Base-by-base conservation (phyloP, 2,888 invertebrate genomes). In the Volucella inflata region DNA sequence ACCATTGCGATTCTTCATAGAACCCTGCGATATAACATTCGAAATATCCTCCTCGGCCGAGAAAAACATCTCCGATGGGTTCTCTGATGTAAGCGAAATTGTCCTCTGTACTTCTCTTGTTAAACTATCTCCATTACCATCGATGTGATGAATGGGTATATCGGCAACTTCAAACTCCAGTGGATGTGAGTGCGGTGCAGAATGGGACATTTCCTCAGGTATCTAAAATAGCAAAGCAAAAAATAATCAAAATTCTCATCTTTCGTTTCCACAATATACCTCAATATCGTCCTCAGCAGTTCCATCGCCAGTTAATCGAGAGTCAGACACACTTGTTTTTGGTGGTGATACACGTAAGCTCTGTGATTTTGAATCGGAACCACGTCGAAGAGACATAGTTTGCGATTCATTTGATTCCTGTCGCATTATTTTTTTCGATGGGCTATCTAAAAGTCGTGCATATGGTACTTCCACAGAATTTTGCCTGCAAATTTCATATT, bases 51-150 rank as follows among this genome's bases (percentile, higher is more conserved):
- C 98, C 90, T 98, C 98, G 0, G 98, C 98, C 0, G 98, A 98
- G 91, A 97, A 98, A 92, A 98, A 98, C 67, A 96, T 96, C 92
- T 98, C 98, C 0, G 97, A 97, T 89, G 96, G 97, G 91, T 97
- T 97, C 91, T 97, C 97, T 81, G 97, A 97, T 1, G 96, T 96
- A 90, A 97, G 95, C 0, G 97, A 97, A 90, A 96, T 95, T 0
- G 97, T 97, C 88, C 97, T 93, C 91, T 97, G 96, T 8, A 92
- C 92, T 87, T 92, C 92, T 6, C 91, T 89, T 3, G 90, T 90
- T 70, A 91, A 72, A 60, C 91, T 89, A 74, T 91, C 91, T 1
- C 90, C 90, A 21, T 88, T 88, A 46, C 88, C 57, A 84, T 88
- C 89, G 14, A 72, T 74, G 42, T 87, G 79, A 36, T 90, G 91